Evolutionary conservation across 2,113 vertebrate species (phyloP), one percentile per base, ranked within the genome.

Genomic region (Theristicus caerulescens): DNA sequence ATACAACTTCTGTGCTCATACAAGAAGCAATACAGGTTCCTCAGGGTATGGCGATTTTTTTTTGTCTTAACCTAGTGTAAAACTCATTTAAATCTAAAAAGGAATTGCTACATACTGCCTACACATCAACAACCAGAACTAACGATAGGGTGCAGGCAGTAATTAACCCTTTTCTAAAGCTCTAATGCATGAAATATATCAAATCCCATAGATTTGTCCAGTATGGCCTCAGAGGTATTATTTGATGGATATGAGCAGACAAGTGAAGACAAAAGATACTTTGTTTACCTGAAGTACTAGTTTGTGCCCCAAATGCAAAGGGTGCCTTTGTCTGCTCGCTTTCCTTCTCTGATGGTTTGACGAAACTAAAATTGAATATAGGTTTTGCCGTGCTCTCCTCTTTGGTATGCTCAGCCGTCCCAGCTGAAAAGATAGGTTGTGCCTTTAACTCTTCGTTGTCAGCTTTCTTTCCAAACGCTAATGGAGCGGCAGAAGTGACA

Each of bases 301-400:
- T 57, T 88, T 97, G 98, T 92, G 98, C 95, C 77, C 99, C 99
- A 96, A 99, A 99, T 7, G 95, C 18, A 81, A 99, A 99, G 14
- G 98, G 32, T 2, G 98, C 90, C 81, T 99, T 99, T 44, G 97
- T 55, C 34, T 98, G 99, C 58, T 98, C 97, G 1, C 96, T 44
- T 78, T 99, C 98, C 65, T 99, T 99, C 71, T 99, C 99, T 0
- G 95, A 84, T 17, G 98, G 94, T 94, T 99, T 99, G n/a, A 97
- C 95, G 19, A 99, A 98, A 26, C 94, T 86, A 36, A 98, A 99
- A 95, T 92, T 97, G 93, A 98, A 98, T 6, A 97, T 40, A 4
- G 97, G 81, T 66, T 98, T 97, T 5, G 97, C 31, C 57, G 98
- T 92, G 93, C 97, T 97, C 90, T 98, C 98, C 62, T 99, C 99